Conservation (phyloP, 2,888 invertebrate species). For the Zaprionus lineosus region DNA sequence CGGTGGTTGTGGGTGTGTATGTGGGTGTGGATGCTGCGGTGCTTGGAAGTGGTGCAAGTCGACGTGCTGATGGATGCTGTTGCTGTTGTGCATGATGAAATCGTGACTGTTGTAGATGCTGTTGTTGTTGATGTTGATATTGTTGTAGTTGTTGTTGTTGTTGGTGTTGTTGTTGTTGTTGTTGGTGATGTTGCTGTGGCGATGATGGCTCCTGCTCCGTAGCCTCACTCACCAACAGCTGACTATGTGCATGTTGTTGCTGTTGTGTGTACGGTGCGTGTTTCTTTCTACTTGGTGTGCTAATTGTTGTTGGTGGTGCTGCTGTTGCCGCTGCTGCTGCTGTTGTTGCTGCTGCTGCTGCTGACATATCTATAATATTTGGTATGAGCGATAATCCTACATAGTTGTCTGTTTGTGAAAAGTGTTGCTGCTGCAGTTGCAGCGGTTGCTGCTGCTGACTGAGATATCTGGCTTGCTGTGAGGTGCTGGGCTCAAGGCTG, state of each 20-base stretch:
- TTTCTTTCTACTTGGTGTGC: slow-evolving; percentile 53
- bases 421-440: slow-evolving; percentile 76
- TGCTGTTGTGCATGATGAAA: slow-evolving; percentile 46
- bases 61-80: slow-evolving; percentile 59
- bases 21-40: slow-evolving; percentile 48
- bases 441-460: slow-evolving; percentile 63
- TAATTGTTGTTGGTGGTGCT: slow-evolving; percentile 33
- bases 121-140: no score
- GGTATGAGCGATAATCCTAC: slow-evolving; percentile 77
- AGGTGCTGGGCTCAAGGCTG: slow-evolving; percentile 64
- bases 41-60: slow-evolving; percentile 63
- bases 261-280: slow-evolving; percentile 17
- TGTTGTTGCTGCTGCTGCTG: slow-evolving; percentile 23
- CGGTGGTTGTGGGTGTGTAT: slow-evolving; percentile 51
- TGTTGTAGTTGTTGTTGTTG: slow-evolving; percentile 51
- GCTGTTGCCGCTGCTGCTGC: slow-evolving; percentile 19
- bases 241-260: slow-evolving; percentile 50
- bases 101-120: slow-evolving; percentile 21
- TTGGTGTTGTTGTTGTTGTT: slow-evolving; percentile 48
- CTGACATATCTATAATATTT: slow-evolving; percentile 66
- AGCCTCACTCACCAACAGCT: slow-evolving; percentile 77
- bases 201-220: slow-evolving; percentile 52
- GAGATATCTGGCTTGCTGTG: slow-evolving; percentile 71
- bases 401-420: slow-evolving; percentile 79
- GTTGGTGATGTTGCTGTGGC: slow-evolving; percentile 40